Base-by-base conservation (phyloP, 2,888 invertebrate genomes). In the Nomada flava region DNA sequence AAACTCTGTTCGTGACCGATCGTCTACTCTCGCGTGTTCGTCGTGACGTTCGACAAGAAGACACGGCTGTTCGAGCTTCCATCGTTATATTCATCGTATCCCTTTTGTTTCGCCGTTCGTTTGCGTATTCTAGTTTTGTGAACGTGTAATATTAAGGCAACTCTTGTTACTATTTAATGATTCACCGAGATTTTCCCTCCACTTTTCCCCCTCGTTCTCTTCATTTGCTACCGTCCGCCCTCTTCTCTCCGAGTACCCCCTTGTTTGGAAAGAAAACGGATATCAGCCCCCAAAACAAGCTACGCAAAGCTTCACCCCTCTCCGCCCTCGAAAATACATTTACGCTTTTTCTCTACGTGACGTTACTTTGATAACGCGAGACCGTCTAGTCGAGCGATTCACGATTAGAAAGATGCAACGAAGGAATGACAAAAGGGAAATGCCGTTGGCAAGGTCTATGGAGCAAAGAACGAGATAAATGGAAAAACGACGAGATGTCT, bases 111-210 rank as follows among this genome's bases (percentile, higher is more conserved):
- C 26, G 18, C 15, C 55, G 57, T 63, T 52, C 72, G 64, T 74
- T 72, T 55, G 73, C 77, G 57, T 76, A 79, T 79, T 73, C 82
- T 85, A 89, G 85, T 80, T 83, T 85, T 76, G 88, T 84, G 86
- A 88, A 88, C 82, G 82, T 82, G 86, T 89, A 88, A 90, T 90
- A 89, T 91, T 91, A 91, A 91, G 91, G 91, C 91, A 91, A 91
- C 89, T 88, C 89, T 91, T 89, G 85, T 90, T 90, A 90, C 86
- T 88, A 88, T 89, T 89, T 87, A 80, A 86, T 72, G 79, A 84
- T 86, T 84, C 70, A 69, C 57, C 64, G 62, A 71, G 57, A 67
- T 13, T 67, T 29, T 63, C 53, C 79, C 57, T 86, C 80, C 79
- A 86, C 59, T 60, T 64, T 70, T n/a, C 42, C n/a, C 55, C 47